A percentile compares a stretch with the other conserved stretches of the same genome.
Conservation (phyloP, 2,797 vertebrate genomes). For the Nyctalus aviator region DNA sequence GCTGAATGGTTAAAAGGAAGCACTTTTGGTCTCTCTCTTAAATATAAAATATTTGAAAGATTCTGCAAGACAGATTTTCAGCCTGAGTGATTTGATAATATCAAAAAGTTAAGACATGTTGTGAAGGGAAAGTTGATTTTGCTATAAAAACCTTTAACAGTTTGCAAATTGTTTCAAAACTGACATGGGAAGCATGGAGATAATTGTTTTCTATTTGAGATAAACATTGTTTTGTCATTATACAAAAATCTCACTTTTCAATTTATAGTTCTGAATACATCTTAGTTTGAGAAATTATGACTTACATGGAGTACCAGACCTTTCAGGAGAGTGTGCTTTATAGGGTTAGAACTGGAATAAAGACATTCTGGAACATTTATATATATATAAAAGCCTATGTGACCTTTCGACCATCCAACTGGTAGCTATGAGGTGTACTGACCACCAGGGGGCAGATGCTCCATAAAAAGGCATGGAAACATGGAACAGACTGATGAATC, state of each 20-base stretch:
- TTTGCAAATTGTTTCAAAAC: not conserved
- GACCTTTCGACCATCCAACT: no score
- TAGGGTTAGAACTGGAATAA: not conserved
- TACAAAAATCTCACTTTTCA: not conserved
- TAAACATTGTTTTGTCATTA: not conserved
- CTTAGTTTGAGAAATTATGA: not conserved
- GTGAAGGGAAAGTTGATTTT: not conserved
- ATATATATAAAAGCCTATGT: no score
- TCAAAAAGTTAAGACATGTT: not conserved
- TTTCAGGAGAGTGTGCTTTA: not conserved
- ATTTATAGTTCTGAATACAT: not conserved
- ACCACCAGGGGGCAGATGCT: no score
- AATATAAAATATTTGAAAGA: slow-evolving; percentile 24
- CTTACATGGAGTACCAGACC: not conserved
- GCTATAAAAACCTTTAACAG: not conserved
- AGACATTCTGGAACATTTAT: not conserved
- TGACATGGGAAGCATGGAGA: not conserved
- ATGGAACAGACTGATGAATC: no score
- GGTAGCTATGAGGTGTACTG: no score
- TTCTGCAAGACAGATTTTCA: not conserved
- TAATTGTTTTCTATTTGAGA: not conserved
- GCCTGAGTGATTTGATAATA: not conserved
- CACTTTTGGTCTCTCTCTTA: not conserved
- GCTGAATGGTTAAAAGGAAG: not conserved
- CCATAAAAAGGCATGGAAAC: no score